Conservation (phyloP, 2,888 invertebrate genomes). For the Eilema depressum region DNA sequence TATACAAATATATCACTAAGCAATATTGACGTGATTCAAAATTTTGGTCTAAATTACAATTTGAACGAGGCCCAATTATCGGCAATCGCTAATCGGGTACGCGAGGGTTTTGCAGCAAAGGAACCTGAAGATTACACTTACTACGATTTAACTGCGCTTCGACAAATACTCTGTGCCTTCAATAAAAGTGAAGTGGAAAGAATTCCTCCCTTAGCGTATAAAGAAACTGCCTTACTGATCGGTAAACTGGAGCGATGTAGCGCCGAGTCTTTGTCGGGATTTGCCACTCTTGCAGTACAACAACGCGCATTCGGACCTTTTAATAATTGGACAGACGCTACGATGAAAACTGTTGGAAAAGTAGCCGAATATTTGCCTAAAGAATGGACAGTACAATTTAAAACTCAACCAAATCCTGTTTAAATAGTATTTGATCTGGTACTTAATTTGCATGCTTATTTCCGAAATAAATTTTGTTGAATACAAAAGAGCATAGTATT, state of each 20-base stretch:
- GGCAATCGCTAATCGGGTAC: constrained; percentile 82
- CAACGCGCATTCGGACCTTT: constrained; percentile 78
- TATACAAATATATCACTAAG: constrained; percentile 83
- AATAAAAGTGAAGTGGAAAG: constrained; percentile 82
- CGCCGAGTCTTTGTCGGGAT: constrained; percentile 74
- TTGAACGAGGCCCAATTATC: constrained; percentile 74
- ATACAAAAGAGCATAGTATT: too few species aligned
- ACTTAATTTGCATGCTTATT: too few species aligned
- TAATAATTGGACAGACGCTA: constrained; percentile 71
- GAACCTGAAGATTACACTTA: constrained; percentile 85
- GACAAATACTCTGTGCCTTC: constrained; percentile 87
- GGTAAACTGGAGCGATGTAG: constrained; percentile 80
- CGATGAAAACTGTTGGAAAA: constrained; percentile 71
- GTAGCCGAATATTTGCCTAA: constrained; percentile 71
- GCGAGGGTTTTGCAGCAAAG: constrained; percentile 84
- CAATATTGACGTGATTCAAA: constrained; percentile 84
- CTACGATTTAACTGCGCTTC: constrained; percentile 84
- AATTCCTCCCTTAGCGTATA: constrained; percentile 85
- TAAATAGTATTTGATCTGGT: neutral
- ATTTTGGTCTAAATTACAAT: constrained; percentile 84
- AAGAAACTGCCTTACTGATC: constrained; percentile 77
- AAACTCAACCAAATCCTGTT: neutral
- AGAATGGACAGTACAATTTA: neutral
- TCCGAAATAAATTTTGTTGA: too few species aligned
- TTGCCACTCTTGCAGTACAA: constrained; percentile 78